These are phyloP conservation scores for Diadromus collaris DNA, from an alignment of 2,888 invertebrate genomes.

Conservation along the genomic window DNA sequence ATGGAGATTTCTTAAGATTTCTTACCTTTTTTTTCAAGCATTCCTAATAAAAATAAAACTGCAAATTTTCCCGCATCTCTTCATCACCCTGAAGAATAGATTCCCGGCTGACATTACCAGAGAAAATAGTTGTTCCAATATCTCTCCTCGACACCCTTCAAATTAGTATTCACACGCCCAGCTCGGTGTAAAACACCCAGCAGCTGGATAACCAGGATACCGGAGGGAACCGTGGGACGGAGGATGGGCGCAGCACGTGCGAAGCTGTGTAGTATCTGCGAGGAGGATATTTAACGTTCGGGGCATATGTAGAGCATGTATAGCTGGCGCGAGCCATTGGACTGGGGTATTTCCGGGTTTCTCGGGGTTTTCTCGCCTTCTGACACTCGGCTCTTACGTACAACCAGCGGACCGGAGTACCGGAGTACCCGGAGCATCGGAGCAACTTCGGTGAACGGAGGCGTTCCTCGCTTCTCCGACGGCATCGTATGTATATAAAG, in stretches of 20 bases:
- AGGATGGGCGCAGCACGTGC: constrained; percentile 41
- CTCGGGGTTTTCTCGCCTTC: constrained; percentile 40
- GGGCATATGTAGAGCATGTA: constrained; percentile 28
- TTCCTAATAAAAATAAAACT: not conserved
- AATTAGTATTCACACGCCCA: constrained; percentile 45
- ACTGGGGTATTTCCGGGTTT: constrained; percentile 36
- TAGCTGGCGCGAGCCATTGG: constrained; percentile 4
- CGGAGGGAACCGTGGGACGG: constrained; percentile 25
- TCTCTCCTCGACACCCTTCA: constrained; percentile 16
- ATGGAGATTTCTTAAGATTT: not conserved
- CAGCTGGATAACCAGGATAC: not conserved
- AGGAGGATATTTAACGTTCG: constrained; percentile 41
- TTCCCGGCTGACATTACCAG: constrained; percentile 7
- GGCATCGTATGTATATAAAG: not conserved
- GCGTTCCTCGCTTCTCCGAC: constrained; percentile 22
- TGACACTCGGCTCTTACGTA: constrained; percentile 23
- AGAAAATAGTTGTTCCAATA: constrained; percentile 23
- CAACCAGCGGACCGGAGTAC: constrained; percentile 24
- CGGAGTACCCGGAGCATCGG: constrained; percentile 27
- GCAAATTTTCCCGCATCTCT: not conserved
- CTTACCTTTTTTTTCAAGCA: not conserved
- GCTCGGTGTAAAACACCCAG: not conserved
- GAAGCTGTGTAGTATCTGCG: constrained; percentile 38
- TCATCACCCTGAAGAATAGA: not conserved
- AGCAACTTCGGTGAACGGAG: constrained; percentile 30